Base-by-base conservation (phyloP, 2,888 invertebrate genomes). In the Ferdinandea cuprea region DNA sequence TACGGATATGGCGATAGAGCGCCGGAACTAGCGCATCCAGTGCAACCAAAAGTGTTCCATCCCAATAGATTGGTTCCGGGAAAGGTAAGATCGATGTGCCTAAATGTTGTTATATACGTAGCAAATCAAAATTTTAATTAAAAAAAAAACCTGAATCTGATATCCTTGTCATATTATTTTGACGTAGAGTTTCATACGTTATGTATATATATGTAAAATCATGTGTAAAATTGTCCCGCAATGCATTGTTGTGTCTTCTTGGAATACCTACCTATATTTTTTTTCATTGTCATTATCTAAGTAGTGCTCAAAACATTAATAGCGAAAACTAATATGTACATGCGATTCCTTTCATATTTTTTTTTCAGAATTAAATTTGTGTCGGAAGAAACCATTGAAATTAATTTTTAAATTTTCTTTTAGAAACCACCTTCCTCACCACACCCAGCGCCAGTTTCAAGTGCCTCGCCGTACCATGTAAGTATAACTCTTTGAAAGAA, bases 1-100 rank as follows among this genome's bases (percentile, higher is more conserved):
- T 89, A 89, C 74, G 94, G 94, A 85, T 92, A 94, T 86, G 89
- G 89, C 83, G 94, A 93, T 84, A 94, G 93, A 89, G 90, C 91
- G 66, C 92, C 94, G 86, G 95, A 95, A 91, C 93, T 95, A 87
- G 93, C 93, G 86, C 92, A 93, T 87, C 95, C 96, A 85, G 94
- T 94, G 76, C 94, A 95, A 89, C 92, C 94, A 87, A 96, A 94
- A 92, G 94, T 96, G 89, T 97, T 95, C 92, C 92, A 94, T 85
- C 91, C 92, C 87, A 91, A 91, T 87, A 90, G 90, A 88, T 87
- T 91, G 89, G 90, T 91, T 89, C 91, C 91, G 88, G 91, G 91
- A 89, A 93, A 93, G 93, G 94, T 94, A 90, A 90, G 89, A 89
- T 90, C 89, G 89, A 86, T 88, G 83, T 83, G 83, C 72, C 77